A percentile compares a stretch with the other conserved stretches of the same genome.
Evolutionary conservation across 2,888 invertebrate species (phyloP).

Genomic region (Orthosia gracilis): DNA sequence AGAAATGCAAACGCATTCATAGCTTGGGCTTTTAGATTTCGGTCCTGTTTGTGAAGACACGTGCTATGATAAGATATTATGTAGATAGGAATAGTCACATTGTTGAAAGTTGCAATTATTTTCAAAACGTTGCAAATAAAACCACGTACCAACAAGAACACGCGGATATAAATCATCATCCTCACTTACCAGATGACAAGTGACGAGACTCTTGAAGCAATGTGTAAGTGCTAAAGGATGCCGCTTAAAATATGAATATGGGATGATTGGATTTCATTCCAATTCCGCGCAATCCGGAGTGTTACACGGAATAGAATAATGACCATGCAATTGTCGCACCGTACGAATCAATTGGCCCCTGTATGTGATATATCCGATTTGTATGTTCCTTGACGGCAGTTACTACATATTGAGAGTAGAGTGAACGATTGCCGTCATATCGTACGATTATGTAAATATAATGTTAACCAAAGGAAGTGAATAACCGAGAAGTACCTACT

Average conservation of each 20-base stretch:
- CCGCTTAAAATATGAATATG: slow-evolving; percentile 51
- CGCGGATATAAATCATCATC: slow-evolving; percentile 65
- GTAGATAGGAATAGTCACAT: not conserved
- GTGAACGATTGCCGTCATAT: slow-evolving; percentile 32
- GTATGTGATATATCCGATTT: slow-evolving; percentile 41
- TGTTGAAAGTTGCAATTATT: slow-evolving; percentile 11
- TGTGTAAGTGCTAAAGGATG: slow-evolving; percentile 61
- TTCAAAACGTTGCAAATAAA: slow-evolving; percentile 16
- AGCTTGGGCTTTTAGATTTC: slow-evolving; percentile 53
- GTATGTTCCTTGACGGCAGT: slow-evolving; percentile 36
- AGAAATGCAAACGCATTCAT: slow-evolving; percentile 61
- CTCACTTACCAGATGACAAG: slow-evolving; percentile 53
- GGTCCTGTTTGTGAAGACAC: slow-evolving; percentile 44
- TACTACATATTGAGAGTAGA: slow-evolving; percentile 30
- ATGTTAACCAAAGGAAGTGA: slow-evolving; percentile 41
- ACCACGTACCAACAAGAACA: slow-evolving; percentile 16
- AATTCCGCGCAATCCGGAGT: slow-evolving; percentile 55
- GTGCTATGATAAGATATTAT: slow-evolving; percentile 26
- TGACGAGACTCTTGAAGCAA: slow-evolving; percentile 50
- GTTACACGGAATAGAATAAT: slow-evolving; percentile 81
- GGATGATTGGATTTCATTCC: slow-evolving; percentile 64
- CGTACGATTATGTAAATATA: slow-evolving; percentile 43
- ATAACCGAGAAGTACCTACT: slow-evolving; percentile 38
- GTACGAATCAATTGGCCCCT: slow-evolving; percentile 57
- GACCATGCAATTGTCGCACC: slow-evolving; percentile 68